Evolutionary conservation across 2,113 vertebrate species (phyloP).

Genomic region (Poeciliopsis turrubarensis): DNA sequence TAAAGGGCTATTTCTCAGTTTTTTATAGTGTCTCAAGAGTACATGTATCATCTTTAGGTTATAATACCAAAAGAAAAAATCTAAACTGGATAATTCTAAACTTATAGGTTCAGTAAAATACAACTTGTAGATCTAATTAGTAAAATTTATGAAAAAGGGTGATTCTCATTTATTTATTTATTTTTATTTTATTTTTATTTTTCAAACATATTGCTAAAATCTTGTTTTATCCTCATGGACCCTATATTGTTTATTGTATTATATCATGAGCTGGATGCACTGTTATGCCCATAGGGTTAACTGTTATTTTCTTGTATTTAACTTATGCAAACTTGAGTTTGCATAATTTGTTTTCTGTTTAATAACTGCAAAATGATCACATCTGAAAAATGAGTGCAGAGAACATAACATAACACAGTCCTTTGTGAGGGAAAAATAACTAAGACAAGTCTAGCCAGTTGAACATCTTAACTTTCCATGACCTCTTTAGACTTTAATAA

Average conservation of each 20-base stretch:
- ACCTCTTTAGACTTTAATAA: neutral
- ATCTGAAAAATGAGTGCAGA: neutral
- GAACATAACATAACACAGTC: neutral
- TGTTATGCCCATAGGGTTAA: neutral
- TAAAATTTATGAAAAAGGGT: neutral
- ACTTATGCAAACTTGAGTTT: neutral
- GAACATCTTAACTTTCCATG: neutral
- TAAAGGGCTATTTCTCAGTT: neutral
- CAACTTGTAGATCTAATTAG: neutral
- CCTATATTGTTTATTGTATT: neutral
- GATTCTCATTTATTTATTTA: too few species aligned
- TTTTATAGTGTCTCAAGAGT: neutral
- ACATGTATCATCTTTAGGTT: neutral
- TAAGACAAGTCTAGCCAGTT: neutral
- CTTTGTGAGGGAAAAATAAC: neutral
- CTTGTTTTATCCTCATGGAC: neutral
- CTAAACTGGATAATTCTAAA: neutral
- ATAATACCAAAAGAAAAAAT: neutral
- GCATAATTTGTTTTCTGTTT: neutral
- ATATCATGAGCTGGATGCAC: neutral
- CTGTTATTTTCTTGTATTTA: neutral
- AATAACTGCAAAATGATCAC: neutral
- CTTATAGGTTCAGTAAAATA: neutral
- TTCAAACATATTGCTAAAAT: neutral
- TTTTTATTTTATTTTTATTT: too few species aligned